Base-by-base conservation (phyloP, 1,140 invertebrate genomes). In the Matsumurasca onukii region DNA sequence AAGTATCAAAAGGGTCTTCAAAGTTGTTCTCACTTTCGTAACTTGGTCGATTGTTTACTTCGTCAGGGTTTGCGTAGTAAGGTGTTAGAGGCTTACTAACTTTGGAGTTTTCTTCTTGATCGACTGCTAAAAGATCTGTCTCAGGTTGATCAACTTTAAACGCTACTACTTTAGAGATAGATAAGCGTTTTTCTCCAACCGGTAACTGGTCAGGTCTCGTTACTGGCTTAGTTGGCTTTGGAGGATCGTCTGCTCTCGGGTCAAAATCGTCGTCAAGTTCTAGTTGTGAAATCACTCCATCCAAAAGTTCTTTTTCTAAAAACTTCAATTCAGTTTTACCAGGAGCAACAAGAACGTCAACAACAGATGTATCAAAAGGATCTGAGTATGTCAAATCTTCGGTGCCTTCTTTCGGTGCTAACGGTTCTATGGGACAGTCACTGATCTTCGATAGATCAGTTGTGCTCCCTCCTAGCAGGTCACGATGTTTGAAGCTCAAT, bases 301-400 rank as follows among this genome's bases (percentile, higher is more conserved):
- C 85, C 2, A 92, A 82, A 13, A 93, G 75, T 78, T 93, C 91
- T 74, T 88, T 85, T 80, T 93, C 91, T 22, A 93, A 77, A 74
- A 89, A 85, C 77, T 91, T 91, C 3, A 94, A 76, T 80, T 94
- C 91, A 13, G 88, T 84, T 80, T 88, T 87, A 66, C 90, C 88
- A 1, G 91, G 90, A 69, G 87, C 85, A 51, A 86, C 83, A 22
- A 88, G 80, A 29, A 86, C 85, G 74, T 89, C 85, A 9, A 92
- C 84, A 15, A 86, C 85, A 0, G 91, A 92, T 2, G 92, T 94
- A 75, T 94, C 91, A 73, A 94, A 94, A 0, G 92, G 92, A 83
- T 95, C 93, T 20, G 88, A 86, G 74, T 91, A 89, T 9, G 65
- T 64, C 52, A 73, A 61, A 52, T 82, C 84, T 17, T 83, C 81